A percentile compares a stretch with the other conserved stretches of the same genome.
Evolutionary conservation across 2,113 vertebrate genomes (phyloP).

Genomic region (Oncorhynchus kisutch): DNA sequence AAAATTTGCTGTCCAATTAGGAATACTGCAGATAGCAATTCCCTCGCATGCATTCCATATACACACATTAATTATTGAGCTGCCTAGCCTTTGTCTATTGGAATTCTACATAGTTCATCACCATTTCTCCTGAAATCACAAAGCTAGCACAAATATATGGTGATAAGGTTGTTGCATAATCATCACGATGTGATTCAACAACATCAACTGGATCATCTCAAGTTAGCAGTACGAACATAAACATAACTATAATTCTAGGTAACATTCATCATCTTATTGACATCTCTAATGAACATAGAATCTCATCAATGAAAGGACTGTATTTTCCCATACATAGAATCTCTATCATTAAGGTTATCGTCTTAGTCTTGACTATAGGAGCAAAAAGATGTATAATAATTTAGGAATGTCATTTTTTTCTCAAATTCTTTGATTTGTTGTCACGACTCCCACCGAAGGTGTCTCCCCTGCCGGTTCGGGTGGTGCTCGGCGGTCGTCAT

Average conservation of each 20-base stretch:
- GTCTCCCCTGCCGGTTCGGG: too few relatives aligned
- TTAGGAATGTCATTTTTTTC: too few relatives aligned
- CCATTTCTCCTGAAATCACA: constrained; percentile 13
- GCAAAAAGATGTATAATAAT: too few relatives aligned
- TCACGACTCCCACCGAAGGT: too few relatives aligned
- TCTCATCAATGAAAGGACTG: constrained; percentile 6
- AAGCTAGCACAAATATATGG: constrained; percentile 11
- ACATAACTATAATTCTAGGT: constrained; percentile 40
- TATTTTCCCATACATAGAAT: not conserved
- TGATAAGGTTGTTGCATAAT: constrained; percentile 28
- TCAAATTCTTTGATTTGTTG: too few relatives aligned
- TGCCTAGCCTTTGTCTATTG: constrained; percentile 24
- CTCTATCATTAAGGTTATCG: not conserved
- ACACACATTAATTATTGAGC: not conserved
- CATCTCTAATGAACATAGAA: constrained; percentile 18
- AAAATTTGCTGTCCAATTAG: too few relatives aligned
- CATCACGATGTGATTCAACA: constrained; percentile 10
- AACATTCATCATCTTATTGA: constrained; percentile 45
- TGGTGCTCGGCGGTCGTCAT: too few relatives aligned
- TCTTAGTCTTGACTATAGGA: too few relatives aligned
- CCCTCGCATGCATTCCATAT: too few relatives aligned
- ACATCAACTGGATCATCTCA: constrained; percentile 36
- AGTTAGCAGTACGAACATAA: constrained; percentile 44
- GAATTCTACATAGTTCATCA: constrained; percentile 18
- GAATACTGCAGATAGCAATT: too few relatives aligned